phyloP scores from a whole-genome alignment of 2,888 invertebrate species.

The Rhingia rostrata region DNA sequence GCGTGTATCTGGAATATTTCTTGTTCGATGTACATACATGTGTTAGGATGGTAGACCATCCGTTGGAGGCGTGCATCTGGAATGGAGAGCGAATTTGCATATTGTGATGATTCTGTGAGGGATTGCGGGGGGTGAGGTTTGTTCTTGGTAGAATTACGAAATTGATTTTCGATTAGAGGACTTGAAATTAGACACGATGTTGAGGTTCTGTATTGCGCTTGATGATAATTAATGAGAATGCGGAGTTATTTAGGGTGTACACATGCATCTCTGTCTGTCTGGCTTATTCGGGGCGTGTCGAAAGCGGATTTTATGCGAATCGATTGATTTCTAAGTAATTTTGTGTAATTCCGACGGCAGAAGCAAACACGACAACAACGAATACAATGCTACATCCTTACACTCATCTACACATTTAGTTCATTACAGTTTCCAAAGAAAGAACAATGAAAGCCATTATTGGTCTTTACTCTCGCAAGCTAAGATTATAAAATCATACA shows the following conservation, averaged over 20 bases:
- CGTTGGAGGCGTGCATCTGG: conserved; percentile 35
- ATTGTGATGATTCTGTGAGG: not conserved
- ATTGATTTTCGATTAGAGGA: conserved; percentile 41
- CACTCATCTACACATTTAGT: too few relatives aligned
- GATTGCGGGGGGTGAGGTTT: not conserved
- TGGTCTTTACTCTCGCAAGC: too few relatives aligned
- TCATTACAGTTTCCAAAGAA: too few relatives aligned
- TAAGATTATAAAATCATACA: too few relatives aligned
- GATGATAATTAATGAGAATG: conserved; percentile 8
- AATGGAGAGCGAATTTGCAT: conserved; percentile 22
- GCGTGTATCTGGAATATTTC: conserved; percentile 18
- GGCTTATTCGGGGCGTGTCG: not conserved
- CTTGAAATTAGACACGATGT: not conserved
- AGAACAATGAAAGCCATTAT: too few relatives aligned
- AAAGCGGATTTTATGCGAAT: not conserved
- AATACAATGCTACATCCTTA: too few relatives aligned
- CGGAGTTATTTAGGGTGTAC: not conserved
- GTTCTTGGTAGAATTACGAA: not conserved
- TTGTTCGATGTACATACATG: not conserved
- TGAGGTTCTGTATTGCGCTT: not conserved
- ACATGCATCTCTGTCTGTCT: too few relatives aligned
- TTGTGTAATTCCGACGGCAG: too few relatives aligned
- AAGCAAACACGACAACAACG: too few relatives aligned
- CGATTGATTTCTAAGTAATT: not conserved
- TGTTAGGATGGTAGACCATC: conserved; percentile 21